A percentile compares a stretch with the other conserved stretches of the same genome.
Conservation (phyloP, 2,888 invertebrate species). For the Aphodius sticticus region DNA sequence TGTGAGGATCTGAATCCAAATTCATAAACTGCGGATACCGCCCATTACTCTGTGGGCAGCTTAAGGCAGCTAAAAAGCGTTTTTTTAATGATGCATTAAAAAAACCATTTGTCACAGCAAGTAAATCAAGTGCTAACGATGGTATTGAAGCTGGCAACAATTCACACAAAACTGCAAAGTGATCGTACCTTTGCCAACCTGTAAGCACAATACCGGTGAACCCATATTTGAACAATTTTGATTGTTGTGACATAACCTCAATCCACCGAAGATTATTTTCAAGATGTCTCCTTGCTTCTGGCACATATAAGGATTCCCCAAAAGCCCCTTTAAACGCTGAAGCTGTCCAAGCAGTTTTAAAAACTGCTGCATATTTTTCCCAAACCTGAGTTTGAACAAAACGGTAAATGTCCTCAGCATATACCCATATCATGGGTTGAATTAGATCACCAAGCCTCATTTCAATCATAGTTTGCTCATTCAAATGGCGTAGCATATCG, state of each 20-base stretch:
- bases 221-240: conserved; percentile 62
- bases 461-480: conserved; percentile 67
- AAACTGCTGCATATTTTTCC: conserved; percentile 73
- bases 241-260: conserved; percentile 70
- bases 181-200: conserved; percentile 74
- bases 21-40: conserved; percentile 62
- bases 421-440: conserved; percentile 85
- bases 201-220: conserved; percentile 66
- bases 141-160: conserved; percentile 72
- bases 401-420: conserved; percentile 73
- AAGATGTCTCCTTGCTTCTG: conserved; percentile 71
- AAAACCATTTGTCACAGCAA: conserved; percentile 68
- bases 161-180: conserved; percentile 75
- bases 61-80: conserved; percentile 62
- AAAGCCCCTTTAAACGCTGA: conserved; percentile 81
- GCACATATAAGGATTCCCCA: conserved; percentile 73
- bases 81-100: conserved; percentile 65
- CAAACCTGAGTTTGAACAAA: conserved; percentile 65
- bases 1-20: conserved; percentile 67
- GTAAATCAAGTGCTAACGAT: conserved; percentile 68
- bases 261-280: conserved; percentile 77
- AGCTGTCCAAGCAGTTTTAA: conserved; percentile 75
- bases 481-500: conserved; percentile 77
- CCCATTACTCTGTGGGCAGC: conserved; percentile 61
- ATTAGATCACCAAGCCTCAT: conserved; percentile 71